These are phyloP conservation scores for Silurus lanzhouensis DNA, from an alignment of 2,797 vertebrate species.

Conservation along the genomic window DNA sequence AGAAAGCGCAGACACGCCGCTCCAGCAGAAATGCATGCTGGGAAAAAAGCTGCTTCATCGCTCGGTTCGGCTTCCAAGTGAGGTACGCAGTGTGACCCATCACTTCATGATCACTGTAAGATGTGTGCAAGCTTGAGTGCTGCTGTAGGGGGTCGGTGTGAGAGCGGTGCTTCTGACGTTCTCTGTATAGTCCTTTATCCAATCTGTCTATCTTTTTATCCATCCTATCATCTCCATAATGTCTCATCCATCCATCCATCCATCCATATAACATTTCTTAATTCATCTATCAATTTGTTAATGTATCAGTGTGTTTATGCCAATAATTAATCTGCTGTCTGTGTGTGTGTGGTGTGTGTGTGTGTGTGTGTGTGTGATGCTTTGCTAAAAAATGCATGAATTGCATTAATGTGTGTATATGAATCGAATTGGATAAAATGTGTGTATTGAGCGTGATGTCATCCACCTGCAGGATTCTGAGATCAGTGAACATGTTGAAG, in stretches of 20 bases:
- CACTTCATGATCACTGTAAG: background rate
- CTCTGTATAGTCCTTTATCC: background rate
- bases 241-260: background rate
- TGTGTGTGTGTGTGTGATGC: background rate
- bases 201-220: background rate
- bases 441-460: slow-evolving; percentile 15
- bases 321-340: background rate
- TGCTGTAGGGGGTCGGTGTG: background rate
- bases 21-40: background rate
- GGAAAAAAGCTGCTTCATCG: slow-evolving; percentile 30
- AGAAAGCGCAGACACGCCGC: background rate
- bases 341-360: background rate
- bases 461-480: slow-evolving; percentile 63
- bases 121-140: background rate
- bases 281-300: background rate
- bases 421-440: background rate
- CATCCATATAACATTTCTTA: no score
- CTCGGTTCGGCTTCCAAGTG: slow-evolving; percentile 38
- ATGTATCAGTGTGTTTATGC: background rate
- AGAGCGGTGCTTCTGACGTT: background rate
- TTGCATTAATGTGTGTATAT: background rate
- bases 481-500: slow-evolving; percentile 54
- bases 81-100: slow-evolving; percentile 43
- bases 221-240: background rate
- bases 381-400: background rate